phyloP scores from a whole-genome alignment of 2,797 vertebrate genomes.

The Pipistrellus kuhlii region DNA sequence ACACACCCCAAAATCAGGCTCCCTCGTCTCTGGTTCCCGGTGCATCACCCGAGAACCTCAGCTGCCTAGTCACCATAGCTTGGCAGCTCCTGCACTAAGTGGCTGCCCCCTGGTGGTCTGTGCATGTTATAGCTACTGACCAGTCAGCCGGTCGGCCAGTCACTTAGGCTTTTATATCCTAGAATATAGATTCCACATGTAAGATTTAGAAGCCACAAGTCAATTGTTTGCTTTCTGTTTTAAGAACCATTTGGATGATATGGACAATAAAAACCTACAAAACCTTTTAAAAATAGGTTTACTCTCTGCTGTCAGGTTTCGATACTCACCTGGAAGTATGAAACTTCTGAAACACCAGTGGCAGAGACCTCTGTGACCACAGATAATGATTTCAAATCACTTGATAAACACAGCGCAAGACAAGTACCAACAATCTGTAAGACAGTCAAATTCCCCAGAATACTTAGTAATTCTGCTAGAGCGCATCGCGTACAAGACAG shows the following conservation, averaged over 20 bases:
- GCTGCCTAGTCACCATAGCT: too few relatives aligned
- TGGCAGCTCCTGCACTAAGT: too few relatives aligned
- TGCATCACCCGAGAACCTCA: too few relatives aligned
- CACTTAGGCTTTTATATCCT: too few relatives aligned
- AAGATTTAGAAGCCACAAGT: not conserved
- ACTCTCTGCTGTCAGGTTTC: not conserved
- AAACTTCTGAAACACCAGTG: constrained; percentile 90
- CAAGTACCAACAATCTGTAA: constrained; percentile 93
- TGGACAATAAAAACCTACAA: not conserved
- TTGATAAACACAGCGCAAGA: constrained; percentile 94
- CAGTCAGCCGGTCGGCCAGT: too few relatives aligned
- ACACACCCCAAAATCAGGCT: too few relatives aligned
- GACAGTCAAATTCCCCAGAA: constrained; percentile 3
- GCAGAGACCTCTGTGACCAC: constrained; percentile 92
- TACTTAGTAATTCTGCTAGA: not conserved
- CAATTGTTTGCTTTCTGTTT: not conserved
- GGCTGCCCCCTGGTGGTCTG: too few relatives aligned
- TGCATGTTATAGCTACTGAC: too few relatives aligned
- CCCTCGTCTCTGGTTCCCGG: too few relatives aligned
- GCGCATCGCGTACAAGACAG: not conserved
- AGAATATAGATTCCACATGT: not conserved
- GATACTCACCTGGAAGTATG: constrained; percentile 92
- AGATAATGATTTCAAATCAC: constrained; percentile 96
- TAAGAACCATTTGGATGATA: constrained; percentile 11
- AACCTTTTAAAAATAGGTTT: not conserved